These are phyloP conservation scores for Grallaria varia DNA, from an alignment of 2,113 vertebrate genomes.

Conservation along the genomic window DNA sequence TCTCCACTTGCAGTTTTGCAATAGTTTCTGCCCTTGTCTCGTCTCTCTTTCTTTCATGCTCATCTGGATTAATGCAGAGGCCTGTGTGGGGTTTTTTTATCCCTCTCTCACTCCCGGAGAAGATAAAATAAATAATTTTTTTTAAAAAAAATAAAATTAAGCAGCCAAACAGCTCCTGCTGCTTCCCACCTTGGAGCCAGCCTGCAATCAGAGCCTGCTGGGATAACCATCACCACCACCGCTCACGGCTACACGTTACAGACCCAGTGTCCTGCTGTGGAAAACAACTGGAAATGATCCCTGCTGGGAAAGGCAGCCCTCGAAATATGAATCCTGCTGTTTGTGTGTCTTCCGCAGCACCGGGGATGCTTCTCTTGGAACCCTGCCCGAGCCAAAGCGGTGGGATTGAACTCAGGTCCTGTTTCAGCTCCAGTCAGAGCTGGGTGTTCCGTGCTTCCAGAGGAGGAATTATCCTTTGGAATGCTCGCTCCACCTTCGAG, in stretches of 20 bases:
- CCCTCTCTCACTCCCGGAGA: background rate
- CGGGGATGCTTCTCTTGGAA: background rate
- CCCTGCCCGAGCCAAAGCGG: background rate
- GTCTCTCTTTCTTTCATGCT: background rate
- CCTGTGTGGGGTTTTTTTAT: rapidly evolving
- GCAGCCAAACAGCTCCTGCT: background rate
- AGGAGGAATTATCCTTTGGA: background rate
- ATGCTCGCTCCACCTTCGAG: background rate
- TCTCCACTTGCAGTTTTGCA: background rate
- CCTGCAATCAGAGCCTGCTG: background rate
- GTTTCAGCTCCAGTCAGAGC: background rate
- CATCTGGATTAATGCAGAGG: background rate
- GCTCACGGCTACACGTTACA: background rate
- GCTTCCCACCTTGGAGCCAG: background rate
- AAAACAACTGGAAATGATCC: background rate
- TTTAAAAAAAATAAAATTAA: background rate
- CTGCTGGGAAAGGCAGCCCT: background rate
- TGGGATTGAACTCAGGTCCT: background rate
- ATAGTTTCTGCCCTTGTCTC: background rate
- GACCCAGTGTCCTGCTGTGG: background rate
- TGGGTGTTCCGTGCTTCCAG: background rate
- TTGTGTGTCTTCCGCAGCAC: background rate
- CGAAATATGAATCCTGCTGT: background rate
- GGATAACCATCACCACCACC: background rate
- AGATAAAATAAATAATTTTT: background rate